Evolutionary conservation across 2,113 vertebrate species (phyloP), one percentile per base, ranked within the genome.

Genomic region (Pluvialis apricaria): DNA sequence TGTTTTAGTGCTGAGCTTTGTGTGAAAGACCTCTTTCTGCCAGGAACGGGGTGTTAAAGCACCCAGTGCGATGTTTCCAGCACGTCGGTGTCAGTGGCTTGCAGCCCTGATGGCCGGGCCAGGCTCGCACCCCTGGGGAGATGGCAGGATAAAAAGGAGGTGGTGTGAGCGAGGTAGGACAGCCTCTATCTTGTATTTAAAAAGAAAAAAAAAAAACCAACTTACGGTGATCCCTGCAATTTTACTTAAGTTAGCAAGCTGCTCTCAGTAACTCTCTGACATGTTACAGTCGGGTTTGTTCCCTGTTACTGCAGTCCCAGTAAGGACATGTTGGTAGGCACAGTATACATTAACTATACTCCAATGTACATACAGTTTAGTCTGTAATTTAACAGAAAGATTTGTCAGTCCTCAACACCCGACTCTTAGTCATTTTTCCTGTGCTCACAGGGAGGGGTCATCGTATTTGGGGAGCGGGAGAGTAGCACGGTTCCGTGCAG

Each of bases 401-500:
- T 62, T 72, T 68, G 36, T 82, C 68, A 49, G 28, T 47, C 55
- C 45, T 47, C 36, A 54, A 13, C n/a, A 32, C 29, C 34, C 4
- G 1, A 11, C 49, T 49, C 31, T 8, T 8, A 7, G 49, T 28
- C 7, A 0, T 58, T 58, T 88, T 22, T 45, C 13, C 66, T 0
- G 0, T 87, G 66, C 77, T 82, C 31, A 8, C 47, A 28, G 17
- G 26, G 19, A 22, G 13, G 12, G 4, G 15, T 17, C 6, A 5
- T 54, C 0, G 0, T 26, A 20, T 54, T 3, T 49, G 90, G 22
- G 49, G 36, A 57, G 58, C 1, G 2, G 54, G 32, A 45, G 78
- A 31, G 38, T 4, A 26, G 61, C 40, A 7, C 51, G 16, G 72
- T 52, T 44, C 28, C 7, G 20, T 15, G 38, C 49, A 64, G 47